Base-by-base conservation (phyloP, 2,888 invertebrate species). In the Bimastos eiseni region DNA sequence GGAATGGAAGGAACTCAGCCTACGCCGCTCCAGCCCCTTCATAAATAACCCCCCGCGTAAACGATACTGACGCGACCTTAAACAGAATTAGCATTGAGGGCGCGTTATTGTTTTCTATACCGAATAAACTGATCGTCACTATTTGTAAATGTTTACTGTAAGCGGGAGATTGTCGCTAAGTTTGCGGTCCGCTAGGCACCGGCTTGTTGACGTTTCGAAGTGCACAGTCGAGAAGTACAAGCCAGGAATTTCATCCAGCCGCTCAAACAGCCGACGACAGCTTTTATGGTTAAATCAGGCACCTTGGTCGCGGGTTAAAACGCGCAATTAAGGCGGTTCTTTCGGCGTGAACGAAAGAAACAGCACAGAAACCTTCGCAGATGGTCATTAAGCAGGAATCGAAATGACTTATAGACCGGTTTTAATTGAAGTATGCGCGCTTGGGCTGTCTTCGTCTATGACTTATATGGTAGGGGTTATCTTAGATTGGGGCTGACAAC, bases 1-100 rank as follows among this genome's bases (percentile, higher is more conserved):
- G 30, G 70, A 70, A n/a, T 70, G n/a, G 70, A 70, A 24, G 21
- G 49, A 49, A 49, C 30, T 17, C 2, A 17, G 21, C 55, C 55
- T 4, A 6, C 17, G 44, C 49, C 6, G 49, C n/a, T 70, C n/a
- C 70, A n/a, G 8, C n/a, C 70, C 70, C 70, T 8, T 70, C 70
- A n/a, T 70, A 70, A 70, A 70, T n/a, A 70, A 70, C 30, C 70
- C 44, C 24, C 30, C n/a, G 70, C n/a, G n/a, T 70, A 70, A 70
- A 70, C 70, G 70, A 8, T 70, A 0, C 13, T 70, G 70, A 70
- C 30, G 70, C 8, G n/a, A 5, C 70, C 30, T n/a, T n/a, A 70
- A 70, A 70, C 70, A 70, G n/a, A 70, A 70, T 70, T 70, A 70
- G 70, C 70, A n/a, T n/a, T n/a, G n/a, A n/a, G 30, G 70, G 70